Conservation (phyloP, 37 sponge, comb jelly and placozoan species). For the Crambe crambe region DNA sequence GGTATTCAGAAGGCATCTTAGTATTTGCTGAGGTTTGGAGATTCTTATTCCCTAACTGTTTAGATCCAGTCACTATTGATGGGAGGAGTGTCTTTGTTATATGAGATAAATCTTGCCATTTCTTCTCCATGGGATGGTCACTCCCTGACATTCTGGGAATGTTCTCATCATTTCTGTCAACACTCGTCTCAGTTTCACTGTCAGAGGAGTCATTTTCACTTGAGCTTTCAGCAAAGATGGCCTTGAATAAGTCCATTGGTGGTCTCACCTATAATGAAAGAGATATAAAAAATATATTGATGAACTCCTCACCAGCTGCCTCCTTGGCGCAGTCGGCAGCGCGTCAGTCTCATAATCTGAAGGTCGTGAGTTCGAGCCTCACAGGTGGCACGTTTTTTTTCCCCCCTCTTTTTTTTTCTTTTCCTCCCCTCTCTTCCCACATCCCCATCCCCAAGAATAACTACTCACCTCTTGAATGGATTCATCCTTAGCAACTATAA, state of each 20-base stretch:
- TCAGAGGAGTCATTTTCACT: slow-evolving; percentile 55
- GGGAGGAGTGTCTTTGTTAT: neutral
- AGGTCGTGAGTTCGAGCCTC: slow-evolving; percentile 99
- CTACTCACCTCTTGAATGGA: too few relatives aligned
- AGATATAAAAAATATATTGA: neutral
- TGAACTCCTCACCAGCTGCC: slow-evolving; percentile 36
- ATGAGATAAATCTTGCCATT: slow-evolving; percentile 26
- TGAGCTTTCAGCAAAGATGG: slow-evolving; percentile 85
- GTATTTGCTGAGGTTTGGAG: neutral
- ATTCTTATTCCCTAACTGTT: neutral
- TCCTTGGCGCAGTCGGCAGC: slow-evolving; percentile 97
- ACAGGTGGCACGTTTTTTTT: slow-evolving; percentile 89
- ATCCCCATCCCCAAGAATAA: neutral
- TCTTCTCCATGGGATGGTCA: neutral
- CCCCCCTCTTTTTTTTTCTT: neutral
- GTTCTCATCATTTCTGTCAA: neutral
- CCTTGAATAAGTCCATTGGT: slow-evolving; percentile 83
- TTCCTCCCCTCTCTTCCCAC: neutral
- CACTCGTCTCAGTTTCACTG: slow-evolving; percentile 16
- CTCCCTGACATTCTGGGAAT: neutral
- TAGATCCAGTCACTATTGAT: too few relatives aligned
- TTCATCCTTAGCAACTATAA: neutral
- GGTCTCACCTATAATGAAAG: slow-evolving; percentile 50
- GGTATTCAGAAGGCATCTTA: too few relatives aligned
- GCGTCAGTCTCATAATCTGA: slow-evolving; percentile 99